Percentiles rank a stretch among this genome's conserved stretches.
Conservation (phyloP, 2,113 vertebrate genomes). For the Lagenorhynchus albirostris region DNA sequence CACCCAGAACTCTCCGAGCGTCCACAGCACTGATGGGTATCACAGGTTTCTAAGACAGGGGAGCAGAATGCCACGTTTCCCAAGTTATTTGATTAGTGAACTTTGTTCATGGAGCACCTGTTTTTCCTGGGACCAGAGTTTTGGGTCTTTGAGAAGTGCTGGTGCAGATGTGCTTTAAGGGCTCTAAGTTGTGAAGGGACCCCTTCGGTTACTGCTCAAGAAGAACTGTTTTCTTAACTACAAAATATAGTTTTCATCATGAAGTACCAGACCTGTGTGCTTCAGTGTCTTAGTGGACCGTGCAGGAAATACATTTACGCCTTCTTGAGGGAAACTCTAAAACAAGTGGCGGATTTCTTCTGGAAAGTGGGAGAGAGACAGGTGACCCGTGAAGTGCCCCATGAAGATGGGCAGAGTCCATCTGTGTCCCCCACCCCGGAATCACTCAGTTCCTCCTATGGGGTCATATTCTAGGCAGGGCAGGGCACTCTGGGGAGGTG, state of each 20-base stretch:
- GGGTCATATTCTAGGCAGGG: background rate
- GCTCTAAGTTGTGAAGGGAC: background rate
- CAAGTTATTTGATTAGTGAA: background rate
- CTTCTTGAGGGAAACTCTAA: background rate
- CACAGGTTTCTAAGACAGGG: too few relatives aligned
- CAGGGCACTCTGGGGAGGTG: rapidly evolving
- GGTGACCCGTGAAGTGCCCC: rapidly evolving
- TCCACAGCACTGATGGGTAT: too few relatives aligned
- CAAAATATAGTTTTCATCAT: background rate
- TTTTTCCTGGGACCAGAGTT: background rate
- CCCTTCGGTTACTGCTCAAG: rapidly evolving
- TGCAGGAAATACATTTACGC: too few relatives aligned
- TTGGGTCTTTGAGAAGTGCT: background rate
- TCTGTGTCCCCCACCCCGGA: too few relatives aligned
- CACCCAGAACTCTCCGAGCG: rapidly evolving
- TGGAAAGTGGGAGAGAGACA: background rate
- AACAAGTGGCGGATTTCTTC: background rate
- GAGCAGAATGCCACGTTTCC: too few relatives aligned
- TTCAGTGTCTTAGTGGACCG: rapidly evolving
- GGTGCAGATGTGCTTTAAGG: rapidly evolving
- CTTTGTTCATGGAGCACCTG: background rate
- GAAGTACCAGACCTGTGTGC: background rate
- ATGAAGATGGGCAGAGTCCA: too few relatives aligned
- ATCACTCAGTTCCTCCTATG: background rate
- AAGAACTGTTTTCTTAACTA: background rate